These are phyloP conservation scores for Myotis daubentonii DNA, from an alignment of 2,797 vertebrate genomes.

Conservation along the genomic window DNA sequence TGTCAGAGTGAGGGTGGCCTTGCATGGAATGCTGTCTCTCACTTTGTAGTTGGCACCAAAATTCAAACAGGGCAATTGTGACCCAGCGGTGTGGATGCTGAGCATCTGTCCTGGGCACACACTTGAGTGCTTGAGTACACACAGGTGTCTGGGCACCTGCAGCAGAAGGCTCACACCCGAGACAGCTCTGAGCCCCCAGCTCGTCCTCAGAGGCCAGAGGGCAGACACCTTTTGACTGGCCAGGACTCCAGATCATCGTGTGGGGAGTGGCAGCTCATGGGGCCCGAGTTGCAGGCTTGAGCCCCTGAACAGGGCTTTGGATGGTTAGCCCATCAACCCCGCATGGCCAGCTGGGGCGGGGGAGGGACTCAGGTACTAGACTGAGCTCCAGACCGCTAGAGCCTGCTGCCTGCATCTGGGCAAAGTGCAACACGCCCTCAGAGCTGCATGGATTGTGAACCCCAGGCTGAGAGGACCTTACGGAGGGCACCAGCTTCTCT, in stretches of 20 bases:
- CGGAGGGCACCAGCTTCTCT: not conserved
- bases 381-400: not conserved
- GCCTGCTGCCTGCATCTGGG: not conserved
- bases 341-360: accelerated
- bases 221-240: not conserved
- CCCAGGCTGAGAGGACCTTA: not conserved
- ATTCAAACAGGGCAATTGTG: not conserved
- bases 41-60: not conserved
- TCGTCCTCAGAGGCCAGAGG: not conserved
- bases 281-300: not conserved
- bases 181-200: not conserved
- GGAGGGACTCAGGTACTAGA: not conserved
- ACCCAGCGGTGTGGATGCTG: not conserved
- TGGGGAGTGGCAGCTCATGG: not conserved
- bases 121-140: not conserved
- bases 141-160: not conserved
- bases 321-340: not conserved
- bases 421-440: not conserved
- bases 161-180: not conserved
- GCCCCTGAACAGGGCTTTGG: not conserved
- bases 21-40: not conserved
- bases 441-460: not conserved
- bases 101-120: too few relatives aligned
- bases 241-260: not conserved
- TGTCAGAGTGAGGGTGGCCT: not conserved